Evolutionary conservation across 1,140 invertebrate species (phyloP), one percentile per base, ranked within the genome.

Genomic region (Drosophila guanche): DNA sequence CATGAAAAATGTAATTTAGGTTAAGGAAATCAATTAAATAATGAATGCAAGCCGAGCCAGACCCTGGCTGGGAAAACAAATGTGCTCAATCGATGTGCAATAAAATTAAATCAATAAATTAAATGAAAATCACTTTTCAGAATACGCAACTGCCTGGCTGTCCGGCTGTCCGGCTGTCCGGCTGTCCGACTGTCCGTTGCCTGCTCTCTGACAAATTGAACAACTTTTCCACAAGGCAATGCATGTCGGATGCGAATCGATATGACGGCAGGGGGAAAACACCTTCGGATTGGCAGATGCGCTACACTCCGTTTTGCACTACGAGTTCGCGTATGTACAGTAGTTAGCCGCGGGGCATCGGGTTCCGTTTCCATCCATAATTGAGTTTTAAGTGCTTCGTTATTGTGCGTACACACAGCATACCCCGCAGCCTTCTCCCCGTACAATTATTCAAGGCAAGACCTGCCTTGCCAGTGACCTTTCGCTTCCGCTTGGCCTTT

Each of bases 231-330:
- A 37, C 7, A 43, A 5, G 42, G 45, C 50, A 47, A 55, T 22
- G 42, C 54, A 42, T 25, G 46, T 12, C 33, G 58, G 54, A 68
- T 47, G 59, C 29, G 37, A 51, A 55, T 54, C 27, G 53, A 73
- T 12, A 1, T 20, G 16, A 1, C 16, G 33, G 33, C 10, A 27
- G 5, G 25, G 6, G 25, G 29, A 33, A 25, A 48, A 45, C 60
- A 74, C 79, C 74, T 81, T 81, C 53, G 65, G 61, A 74, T 69
- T 53, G 70, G 79, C 77, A 84, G 79, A 84, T 84, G 79, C 58
- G 75, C 76, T 45, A 41, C 41, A 53, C 58, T 78, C 47, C 56
- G 43, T 43, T 60, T 29, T 2, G 27, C 27, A 20, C 0, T 20
- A 1, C 16, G 16, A 20, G 16, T 20, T 20, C 16, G 16, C 0